Base-by-base conservation (phyloP, 2,113 vertebrate species). In the Ia io region DNA sequence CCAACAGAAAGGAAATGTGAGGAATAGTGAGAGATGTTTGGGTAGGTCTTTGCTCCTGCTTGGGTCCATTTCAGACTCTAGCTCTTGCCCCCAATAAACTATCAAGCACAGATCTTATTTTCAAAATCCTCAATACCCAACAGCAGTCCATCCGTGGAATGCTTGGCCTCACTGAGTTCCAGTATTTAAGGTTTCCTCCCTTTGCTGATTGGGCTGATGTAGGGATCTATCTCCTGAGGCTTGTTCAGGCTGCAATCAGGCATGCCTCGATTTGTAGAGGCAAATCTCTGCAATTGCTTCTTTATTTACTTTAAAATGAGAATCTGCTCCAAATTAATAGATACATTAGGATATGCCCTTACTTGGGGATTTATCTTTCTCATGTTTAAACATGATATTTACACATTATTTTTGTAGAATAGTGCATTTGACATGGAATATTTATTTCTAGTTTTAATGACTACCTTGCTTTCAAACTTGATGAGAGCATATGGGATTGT, bases 211-310 rank as follows among this genome's bases (percentile, higher is more conserved):
- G 25, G 63, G 20, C 12, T 73, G 25, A 22, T 79, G 11, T 47
- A 44, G 32, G 13, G 74, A 76, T 40, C 20, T 9, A 49, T 95
- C 78, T 95, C 37, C 35, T 25, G 74, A 91, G 78, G 88, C 59
- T 90, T 90, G 17, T 61, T 73, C 49, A 88, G n/a, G 94, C 83
- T 86, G n/a, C 17, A 96, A 79, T 84, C 91, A 93, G 76, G 37
- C 91, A 30, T 91, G 93, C 86, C 74, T 79, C 78, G 63, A 97
- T 94, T 95, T 96, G 82, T 89, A 47, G 28, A 89, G 49, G 78
- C 93, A 95, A 96, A 95, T 96, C 25, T 92, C 47, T 86, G 37
- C 49, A 77, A 70, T 80, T 92, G 73, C 73, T 91, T 85, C 92
- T 83, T 86, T 96, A 79, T 82, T 97, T 94, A 84, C 56, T 85